These are phyloP conservation scores for Noctuana brunneofusca DNA, from an alignment of 2,888 invertebrate genomes.

Conservation along the genomic window DNA sequence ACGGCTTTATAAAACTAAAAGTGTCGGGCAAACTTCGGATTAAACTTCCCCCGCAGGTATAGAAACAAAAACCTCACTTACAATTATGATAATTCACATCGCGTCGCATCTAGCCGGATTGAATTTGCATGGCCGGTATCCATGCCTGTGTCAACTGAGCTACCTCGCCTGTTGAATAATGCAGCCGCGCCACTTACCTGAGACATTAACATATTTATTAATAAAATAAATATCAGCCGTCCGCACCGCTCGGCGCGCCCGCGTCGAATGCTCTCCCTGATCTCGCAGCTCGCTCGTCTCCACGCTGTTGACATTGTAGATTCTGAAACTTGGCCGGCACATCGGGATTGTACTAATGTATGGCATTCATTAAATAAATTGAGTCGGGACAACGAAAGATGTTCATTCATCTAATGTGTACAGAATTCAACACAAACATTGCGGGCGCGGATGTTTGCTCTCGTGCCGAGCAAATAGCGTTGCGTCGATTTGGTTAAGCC, in stretches of 20 bases:
- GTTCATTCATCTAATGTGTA: slow-evolving; percentile 77
- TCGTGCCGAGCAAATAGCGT: slow-evolving; percentile 10
- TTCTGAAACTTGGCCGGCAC: slow-evolving; percentile 57
- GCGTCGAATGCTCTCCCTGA: slow-evolving; percentile 52
- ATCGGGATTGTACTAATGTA: slow-evolving; percentile 73
- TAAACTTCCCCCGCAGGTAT: slow-evolving; percentile 78
- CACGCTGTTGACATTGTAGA: slow-evolving; percentile 63
- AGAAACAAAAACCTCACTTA: slow-evolving; percentile 81
- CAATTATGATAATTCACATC: slow-evolving; percentile 78
- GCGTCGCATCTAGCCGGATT: slow-evolving; percentile 77
- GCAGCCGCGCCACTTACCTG: slow-evolving; percentile 78
- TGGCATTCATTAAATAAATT: slow-evolving; percentile 81
- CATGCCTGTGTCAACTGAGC: slow-evolving; percentile 78
- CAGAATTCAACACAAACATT: slow-evolving; percentile 71
- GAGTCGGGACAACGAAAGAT: slow-evolving; percentile 67
- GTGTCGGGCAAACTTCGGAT: slow-evolving; percentile 81
- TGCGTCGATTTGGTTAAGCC: slow-evolving; percentile 10
- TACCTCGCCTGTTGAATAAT: slow-evolving; percentile 77
- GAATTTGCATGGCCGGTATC: slow-evolving; percentile 81
- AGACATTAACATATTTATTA: slow-evolving; percentile 81
- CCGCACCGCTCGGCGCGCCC: slow-evolving; percentile 54
- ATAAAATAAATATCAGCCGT: slow-evolving; percentile 81
- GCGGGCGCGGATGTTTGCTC: slow-evolving; percentile 35
- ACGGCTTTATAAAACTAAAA: slow-evolving; percentile 80
- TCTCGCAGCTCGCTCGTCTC: too few relatives aligned